Evolutionary conservation across 1,140 invertebrate species (phyloP), one percentile per base, ranked within the genome.

Genomic region (Cotesia glomerata): DNA sequence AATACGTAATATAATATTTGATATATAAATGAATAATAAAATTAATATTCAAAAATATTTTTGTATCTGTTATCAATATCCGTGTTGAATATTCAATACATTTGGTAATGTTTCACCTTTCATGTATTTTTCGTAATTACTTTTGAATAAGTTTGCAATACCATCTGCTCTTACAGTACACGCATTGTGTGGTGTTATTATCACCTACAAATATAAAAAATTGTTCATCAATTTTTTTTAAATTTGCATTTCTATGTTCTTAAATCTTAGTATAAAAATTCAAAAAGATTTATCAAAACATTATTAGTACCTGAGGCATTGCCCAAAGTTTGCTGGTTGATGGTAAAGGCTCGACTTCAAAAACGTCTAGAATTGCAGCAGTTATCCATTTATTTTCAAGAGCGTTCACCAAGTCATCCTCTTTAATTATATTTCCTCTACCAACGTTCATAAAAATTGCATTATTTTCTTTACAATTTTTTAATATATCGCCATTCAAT

Each of bases 311-410:
- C 77, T 88, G 80, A 26, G 88, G 85, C 65, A 87, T 80, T 52
- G 71, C 79, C 90, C 90, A 91, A 36, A 91, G 80, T 56, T 81
- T 78, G 81, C 87, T 91, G 1, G 79, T 74, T 34, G 77, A 32
- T 14, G 87, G 80, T 52, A 92, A 80, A 35, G 91, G 91, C 80
- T 92, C 91, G 64, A 77, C 75, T 61, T 86, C 78, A 82, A 90
- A 91, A 49, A 91, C 90, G 83, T 91, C 91, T 26, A 91, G 79
- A 76, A 91, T 87, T 51, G 90, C 90, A 52, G 82, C 88, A 1
- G 85, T 85, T 45, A 92, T 81, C 89, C 89, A 91, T 7, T 85
- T 82, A 71, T 86, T 83, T 74, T 89, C 81, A n/a, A 92, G 73
- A 26, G 90, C 90, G 36, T 83, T 80, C 14, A 91, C 77, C 18